Evolutionary conservation across 2,888 invertebrate species (phyloP).

Genomic region (Achlya flavicornis): DNA sequence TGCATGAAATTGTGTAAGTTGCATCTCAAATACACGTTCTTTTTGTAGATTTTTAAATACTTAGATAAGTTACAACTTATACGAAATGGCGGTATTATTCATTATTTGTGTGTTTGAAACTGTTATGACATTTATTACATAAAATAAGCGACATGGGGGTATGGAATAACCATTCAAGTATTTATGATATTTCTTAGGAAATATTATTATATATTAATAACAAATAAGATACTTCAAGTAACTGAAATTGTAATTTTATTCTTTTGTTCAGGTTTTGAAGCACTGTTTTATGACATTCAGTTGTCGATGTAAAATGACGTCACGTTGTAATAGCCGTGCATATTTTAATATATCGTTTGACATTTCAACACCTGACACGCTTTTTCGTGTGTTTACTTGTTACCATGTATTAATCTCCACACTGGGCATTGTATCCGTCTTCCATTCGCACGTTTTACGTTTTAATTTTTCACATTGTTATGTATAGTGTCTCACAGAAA

Average conservation of each 20-base stretch:
- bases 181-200: background rate
- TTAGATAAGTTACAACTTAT: constrained; percentile 7
- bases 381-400: constrained; percentile 52
- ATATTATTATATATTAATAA: background rate
- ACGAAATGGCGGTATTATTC: constrained; percentile 11
- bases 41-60: constrained; percentile 10
- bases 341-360: constrained; percentile 36
- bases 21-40: constrained; percentile 12
- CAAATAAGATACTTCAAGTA: background rate
- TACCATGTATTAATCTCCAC: constrained; percentile 62
- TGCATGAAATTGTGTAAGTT: background rate
- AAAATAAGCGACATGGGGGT: background rate
- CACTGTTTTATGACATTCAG: too few relatives aligned
- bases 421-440: constrained; percentile 72
- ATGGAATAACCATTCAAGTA: background rate
- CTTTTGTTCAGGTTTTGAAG: too few relatives aligned
- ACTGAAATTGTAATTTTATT: too few relatives aligned
- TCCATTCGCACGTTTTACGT: constrained; percentile 44
- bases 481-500: constrained; percentile 62
- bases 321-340: background rate
- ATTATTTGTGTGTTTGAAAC: constrained; percentile 34
- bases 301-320: background rate
- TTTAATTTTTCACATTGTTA: constrained; percentile 63
- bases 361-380: constrained; percentile 46
- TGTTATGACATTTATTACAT: constrained; percentile 16